Percentiles rank a stretch among this genome's conserved stretches.
These are phyloP conservation scores for Pyrocephalus nanus DNA, from an alignment of 2,797 vertebrate genomes.

Conservation along the genomic window DNA sequence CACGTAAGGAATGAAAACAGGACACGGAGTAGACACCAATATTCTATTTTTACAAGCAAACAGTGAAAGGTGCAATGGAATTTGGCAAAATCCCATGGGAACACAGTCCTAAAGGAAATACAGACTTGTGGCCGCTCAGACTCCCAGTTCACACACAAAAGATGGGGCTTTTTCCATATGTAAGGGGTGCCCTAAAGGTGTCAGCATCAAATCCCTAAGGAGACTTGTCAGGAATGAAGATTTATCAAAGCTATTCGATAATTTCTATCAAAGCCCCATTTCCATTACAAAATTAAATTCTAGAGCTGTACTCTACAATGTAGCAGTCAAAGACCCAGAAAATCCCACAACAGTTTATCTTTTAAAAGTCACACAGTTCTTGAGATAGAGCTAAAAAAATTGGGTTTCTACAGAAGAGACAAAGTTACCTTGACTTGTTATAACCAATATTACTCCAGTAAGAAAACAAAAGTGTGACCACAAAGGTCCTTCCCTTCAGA, in stretches of 20 bases:
- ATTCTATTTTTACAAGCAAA: not conserved
- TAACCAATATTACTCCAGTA: not conserved
- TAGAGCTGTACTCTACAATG: not conserved
- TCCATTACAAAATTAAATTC: not conserved
- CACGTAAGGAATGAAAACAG: not conserved
- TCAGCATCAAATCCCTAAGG: not conserved
- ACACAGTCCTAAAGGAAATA: not conserved
- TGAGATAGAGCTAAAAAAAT: not conserved
- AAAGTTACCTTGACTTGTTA: not conserved
- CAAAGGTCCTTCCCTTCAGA: not conserved
- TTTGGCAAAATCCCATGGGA: not conserved
- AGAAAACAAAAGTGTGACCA: not conserved
- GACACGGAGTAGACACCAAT: not conserved
- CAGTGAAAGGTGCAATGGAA: not conserved
- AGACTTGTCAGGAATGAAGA: not conserved
- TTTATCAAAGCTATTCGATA: not conserved
- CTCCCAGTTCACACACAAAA: not conserved
- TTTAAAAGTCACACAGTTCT: not conserved
- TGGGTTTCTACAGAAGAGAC: not conserved
- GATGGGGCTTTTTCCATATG: not conserved
- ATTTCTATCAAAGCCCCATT: not conserved
- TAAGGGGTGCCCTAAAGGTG: not conserved
- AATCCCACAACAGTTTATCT: not conserved
- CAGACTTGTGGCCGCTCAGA: not conserved
- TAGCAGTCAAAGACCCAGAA: not conserved